These are phyloP conservation scores for Daubentonia madagascariensis DNA, from an alignment of 2,113 vertebrate species.

Conservation along the genomic window DNA sequence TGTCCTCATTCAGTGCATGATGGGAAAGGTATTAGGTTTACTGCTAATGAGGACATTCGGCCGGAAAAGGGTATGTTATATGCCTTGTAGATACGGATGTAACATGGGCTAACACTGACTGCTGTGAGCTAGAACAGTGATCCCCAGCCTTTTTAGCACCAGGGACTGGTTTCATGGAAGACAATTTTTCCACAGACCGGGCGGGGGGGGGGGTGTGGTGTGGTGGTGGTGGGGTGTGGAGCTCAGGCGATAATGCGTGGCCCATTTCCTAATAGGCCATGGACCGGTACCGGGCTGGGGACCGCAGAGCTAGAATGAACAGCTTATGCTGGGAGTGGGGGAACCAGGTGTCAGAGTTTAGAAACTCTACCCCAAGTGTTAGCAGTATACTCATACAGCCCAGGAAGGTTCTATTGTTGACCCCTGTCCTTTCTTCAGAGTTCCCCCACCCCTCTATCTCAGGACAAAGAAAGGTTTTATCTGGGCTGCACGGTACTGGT, in stretches of 20 bases:
- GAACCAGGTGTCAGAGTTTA: not conserved
- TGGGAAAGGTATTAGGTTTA: constrained; percentile 98
- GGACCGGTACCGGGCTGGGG: too few relatives aligned
- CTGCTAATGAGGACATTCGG: constrained; percentile 93
- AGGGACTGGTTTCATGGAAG: too few relatives aligned
- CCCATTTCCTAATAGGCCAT: too few relatives aligned
- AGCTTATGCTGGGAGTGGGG: not conserved
- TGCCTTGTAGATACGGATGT: not conserved
- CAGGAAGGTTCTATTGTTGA: not conserved
- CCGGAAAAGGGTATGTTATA: constrained; percentile 94
- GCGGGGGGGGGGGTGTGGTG: too few relatives aligned
- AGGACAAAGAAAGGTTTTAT: constrained; percentile 3
- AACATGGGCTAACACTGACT: constrained; percentile 31
- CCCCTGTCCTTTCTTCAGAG: not conserved
- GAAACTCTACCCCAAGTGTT: not conserved
- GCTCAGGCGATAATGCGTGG: too few relatives aligned
- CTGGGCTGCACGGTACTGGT: not conserved
- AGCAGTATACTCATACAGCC: not conserved
- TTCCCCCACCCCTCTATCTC: not conserved
- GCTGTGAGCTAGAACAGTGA: not conserved
- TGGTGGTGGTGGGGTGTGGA: too few relatives aligned
- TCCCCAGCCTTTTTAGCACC: too few relatives aligned
- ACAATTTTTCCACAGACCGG: too few relatives aligned
- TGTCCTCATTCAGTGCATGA: constrained; percentile 93
- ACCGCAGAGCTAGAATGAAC: not conserved